phyloP scores from a whole-genome alignment of 2,113 vertebrate species.

The Hippocampus abdominalis region DNA sequence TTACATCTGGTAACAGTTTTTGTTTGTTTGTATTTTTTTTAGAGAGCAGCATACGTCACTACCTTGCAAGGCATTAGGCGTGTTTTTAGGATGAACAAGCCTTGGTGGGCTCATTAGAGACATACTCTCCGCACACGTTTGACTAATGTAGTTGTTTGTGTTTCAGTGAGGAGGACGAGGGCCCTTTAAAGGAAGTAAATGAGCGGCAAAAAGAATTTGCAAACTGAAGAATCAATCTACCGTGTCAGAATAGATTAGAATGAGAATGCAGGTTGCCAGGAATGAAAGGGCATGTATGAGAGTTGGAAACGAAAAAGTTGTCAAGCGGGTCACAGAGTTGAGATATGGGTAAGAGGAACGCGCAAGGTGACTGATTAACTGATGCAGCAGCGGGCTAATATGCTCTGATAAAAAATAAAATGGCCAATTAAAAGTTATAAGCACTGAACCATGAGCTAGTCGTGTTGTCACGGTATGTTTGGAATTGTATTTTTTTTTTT shows the following conservation, averaged over 20 bases:
- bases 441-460: not conserved
- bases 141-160: not conserved
- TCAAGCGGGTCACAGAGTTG: not conserved
- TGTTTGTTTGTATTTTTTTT: not conserved
- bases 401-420: not conserved
- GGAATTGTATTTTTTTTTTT: not conserved
- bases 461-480: not conserved
- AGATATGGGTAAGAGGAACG: not conserved
- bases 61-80: not conserved
- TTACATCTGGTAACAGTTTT: no score
- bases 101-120: not conserved
- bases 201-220: not conserved
- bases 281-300: not conserved
- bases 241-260: not conserved
- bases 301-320: not conserved
- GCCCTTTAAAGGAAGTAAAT: conserved; percentile 2
- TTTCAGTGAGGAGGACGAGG: not conserved
- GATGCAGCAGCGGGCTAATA: not conserved
- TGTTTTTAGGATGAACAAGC: not conserved
- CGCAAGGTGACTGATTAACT: not conserved
- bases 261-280: not conserved
- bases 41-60: not conserved
- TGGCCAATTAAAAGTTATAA: not conserved
- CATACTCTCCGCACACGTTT: not conserved
- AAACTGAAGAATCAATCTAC: not conserved